phyloP scores from a whole-genome alignment of 2,888 invertebrate genomes.

The Melieria picta region DNA sequence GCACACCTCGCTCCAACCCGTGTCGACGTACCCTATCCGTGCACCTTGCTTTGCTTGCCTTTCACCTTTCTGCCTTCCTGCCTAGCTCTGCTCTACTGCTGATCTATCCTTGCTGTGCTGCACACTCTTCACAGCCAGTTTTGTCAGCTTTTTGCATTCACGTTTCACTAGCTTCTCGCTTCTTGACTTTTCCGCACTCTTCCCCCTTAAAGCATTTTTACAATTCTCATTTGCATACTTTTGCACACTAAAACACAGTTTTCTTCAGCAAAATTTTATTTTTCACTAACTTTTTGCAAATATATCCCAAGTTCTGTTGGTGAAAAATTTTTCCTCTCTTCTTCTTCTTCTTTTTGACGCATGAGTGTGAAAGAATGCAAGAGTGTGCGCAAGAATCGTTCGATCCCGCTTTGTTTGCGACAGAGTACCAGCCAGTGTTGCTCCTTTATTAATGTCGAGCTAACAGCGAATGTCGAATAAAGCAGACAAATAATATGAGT shows the following conservation, averaged over 20 bases:
- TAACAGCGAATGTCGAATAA: no score
- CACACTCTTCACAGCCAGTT: slow-evolving; percentile 28
- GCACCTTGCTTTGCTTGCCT: slow-evolving; percentile 19
- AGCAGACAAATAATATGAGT: no score
- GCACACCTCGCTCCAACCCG: slow-evolving; percentile 3
- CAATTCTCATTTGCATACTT: slow-evolving; percentile 15
- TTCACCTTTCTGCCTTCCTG: slow-evolving; percentile 20
- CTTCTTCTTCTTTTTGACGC: slow-evolving; percentile 16
- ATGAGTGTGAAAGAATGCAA: no score
- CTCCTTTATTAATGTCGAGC: no score
- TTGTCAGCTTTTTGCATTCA: not conserved
- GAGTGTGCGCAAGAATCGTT: no score
- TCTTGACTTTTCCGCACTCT: not conserved
- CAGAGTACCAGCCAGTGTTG: slow-evolving; percentile 7
- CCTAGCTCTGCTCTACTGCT: slow-evolving; percentile 17
- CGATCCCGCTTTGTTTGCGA: slow-evolving; percentile 1
- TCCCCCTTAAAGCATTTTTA: slow-evolving; percentile 1
- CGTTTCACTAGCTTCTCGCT: no score
- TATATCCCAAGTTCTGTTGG: slow-evolving; percentile 33
- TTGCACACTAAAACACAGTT: slow-evolving; percentile 26
- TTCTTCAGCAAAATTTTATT: slow-evolving; percentile 11
- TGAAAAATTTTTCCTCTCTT: slow-evolving; percentile 35
- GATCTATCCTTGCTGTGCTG: slow-evolving; percentile 19
- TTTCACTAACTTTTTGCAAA: slow-evolving; percentile 30
- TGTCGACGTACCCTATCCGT: slow-evolving; percentile 8